Percentiles rank a stretch among this genome's conserved stretches.
Evolutionary conservation across 2,113 vertebrate genomes (phyloP).

Genomic region (Oriolus oriolus): DNA sequence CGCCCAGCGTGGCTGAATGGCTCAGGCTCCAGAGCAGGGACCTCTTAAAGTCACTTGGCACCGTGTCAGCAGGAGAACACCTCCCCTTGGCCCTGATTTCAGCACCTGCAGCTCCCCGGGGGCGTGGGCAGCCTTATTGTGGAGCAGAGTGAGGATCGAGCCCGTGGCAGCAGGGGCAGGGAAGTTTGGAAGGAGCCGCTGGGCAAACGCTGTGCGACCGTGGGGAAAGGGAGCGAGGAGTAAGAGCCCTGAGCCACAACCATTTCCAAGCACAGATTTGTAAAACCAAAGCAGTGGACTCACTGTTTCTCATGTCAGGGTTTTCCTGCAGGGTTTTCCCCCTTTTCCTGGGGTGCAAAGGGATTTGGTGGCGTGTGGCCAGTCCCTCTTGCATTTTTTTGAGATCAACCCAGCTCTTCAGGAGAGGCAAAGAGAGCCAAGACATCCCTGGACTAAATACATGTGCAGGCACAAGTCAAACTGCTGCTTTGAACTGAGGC

Average conservation of each 20-base stretch:
- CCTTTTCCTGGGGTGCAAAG: not conserved
- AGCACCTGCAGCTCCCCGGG: not conserved
- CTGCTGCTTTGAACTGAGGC: not conserved
- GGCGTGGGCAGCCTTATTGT: not conserved
- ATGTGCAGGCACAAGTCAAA: not conserved
- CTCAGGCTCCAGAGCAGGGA: not conserved
- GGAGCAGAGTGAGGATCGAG: not conserved
- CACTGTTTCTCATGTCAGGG: not conserved
- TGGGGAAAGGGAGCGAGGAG: not conserved
- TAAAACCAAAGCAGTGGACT: not conserved
- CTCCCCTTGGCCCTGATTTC: not conserved
- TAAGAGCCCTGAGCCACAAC: not conserved
- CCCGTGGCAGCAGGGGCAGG: not conserved
- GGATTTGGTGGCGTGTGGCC: not conserved
- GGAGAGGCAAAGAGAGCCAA: not conserved
- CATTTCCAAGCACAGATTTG: not conserved
- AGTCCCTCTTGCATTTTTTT: not conserved
- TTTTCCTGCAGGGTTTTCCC: not conserved
- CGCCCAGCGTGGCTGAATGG: fast-evolving
- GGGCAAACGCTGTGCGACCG: not conserved
- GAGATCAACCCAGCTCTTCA: not conserved
- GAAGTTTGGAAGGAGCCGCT: not conserved
- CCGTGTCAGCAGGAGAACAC: not conserved
- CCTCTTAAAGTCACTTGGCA: not conserved
- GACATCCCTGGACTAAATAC: not conserved